phyloP scores from a whole-genome alignment of 2,888 invertebrate species.

The Lepidocyrtoides sp. region DNA sequence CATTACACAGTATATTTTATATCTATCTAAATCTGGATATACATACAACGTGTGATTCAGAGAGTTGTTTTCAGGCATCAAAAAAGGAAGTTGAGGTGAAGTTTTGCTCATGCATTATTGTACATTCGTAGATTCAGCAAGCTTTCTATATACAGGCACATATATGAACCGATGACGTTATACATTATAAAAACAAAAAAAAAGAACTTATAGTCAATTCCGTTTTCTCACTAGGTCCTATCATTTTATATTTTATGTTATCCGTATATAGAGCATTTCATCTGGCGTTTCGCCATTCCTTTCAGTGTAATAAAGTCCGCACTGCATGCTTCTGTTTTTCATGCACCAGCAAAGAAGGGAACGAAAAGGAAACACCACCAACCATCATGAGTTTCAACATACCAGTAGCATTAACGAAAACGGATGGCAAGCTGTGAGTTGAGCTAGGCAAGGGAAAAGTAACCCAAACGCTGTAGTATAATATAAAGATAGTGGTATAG shows the following conservation, averaged over 20 bases:
- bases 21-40: too few species aligned
- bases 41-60: background rate
- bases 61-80: background rate
- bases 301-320: constrained; percentile 57
- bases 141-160: background rate
- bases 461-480: too few species aligned
- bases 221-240: background rate
- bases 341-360: background rate
- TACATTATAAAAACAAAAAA: constrained; percentile 6
- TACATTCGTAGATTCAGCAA: too few species aligned
- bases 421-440: constrained; percentile 34
- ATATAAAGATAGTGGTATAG: background rate
- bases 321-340: constrained; percentile 18
- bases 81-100: constrained; percentile 16
- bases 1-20: too few species aligned
- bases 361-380: background rate
- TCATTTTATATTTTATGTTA: background rate
- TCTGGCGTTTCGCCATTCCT: background rate
- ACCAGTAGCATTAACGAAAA: background rate
- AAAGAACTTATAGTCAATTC: background rate
- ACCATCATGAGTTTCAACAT: constrained; percentile 41
- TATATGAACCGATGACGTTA: constrained; percentile 29
- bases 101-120: background rate
- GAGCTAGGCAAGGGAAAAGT: background rate
- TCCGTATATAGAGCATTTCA: constrained; percentile 30